Base-by-base conservation (phyloP, 1,140 invertebrate species). In the Brachionus paranguensis region DNA sequence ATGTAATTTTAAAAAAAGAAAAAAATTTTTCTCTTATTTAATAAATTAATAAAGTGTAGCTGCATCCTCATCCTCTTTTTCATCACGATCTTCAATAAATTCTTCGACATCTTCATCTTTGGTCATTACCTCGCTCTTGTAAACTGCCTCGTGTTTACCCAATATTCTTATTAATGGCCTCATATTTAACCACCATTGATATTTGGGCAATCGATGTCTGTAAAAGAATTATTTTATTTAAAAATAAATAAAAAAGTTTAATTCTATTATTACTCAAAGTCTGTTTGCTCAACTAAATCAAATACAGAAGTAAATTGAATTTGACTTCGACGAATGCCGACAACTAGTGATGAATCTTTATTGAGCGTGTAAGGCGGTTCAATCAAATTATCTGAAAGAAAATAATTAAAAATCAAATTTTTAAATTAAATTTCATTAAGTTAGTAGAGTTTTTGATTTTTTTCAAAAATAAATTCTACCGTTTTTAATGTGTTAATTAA, bases 161-260 rank as follows among this genome's bases (percentile, higher is more conserved):
- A 99, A 90, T 87, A 99, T 98, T 90, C 97, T 93, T 47, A 99
- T 90, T 37, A 99, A 90, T 0, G 97, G 95, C 84, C 97, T 93
- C 65, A 99, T 89, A 87, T 97, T 98, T 90, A 99, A 91, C 97
- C 97, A 99, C 97, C 97, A 99, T 87, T 99, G 95, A 85, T 94
- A 92, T 85, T 93, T 94, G 4, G 96, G 94, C 87, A 97, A 94
- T 88, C 96, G 93, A 91, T 96, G 94, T 2, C 95, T 97, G 65
- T 20, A n/a, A 55, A 33, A 50, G 1, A 78, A 65, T 20, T 33
- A 60, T 50, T 24, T 78, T 43, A 60, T 14, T 47, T 76, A 37
- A 7, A 37, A 2, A 37, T 37, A 37, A 37, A 37, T 37, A 37
- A 41, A 1, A 17, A 14, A 29, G 14, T 37, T 72, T 33, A 70